Conservation (phyloP, 2,888 invertebrate genomes). For the Cancer borealis region DNA sequence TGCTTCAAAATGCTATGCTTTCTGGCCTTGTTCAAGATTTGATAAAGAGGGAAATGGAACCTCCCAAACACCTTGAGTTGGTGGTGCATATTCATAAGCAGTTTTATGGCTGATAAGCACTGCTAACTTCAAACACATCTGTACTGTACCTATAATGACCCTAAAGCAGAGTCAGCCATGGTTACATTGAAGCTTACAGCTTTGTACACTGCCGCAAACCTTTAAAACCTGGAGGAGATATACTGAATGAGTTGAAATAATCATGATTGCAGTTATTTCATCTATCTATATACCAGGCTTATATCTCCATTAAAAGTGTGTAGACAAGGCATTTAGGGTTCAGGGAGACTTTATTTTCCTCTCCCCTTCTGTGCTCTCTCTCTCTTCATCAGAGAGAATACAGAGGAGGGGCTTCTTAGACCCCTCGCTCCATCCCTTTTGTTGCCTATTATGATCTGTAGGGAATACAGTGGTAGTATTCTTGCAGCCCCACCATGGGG, state of each 20-base stretch:
- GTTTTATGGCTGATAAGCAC: slow-evolving; percentile 47
- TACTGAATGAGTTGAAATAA: background rate
- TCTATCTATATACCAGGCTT: background rate
- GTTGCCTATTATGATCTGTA: too few relatives aligned
- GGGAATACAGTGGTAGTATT: too few relatives aligned
- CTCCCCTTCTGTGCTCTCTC: too few relatives aligned
- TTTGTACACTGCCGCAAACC: slow-evolving; percentile 59
- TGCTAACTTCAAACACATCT: slow-evolving; percentile 45
- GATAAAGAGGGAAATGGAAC: background rate
- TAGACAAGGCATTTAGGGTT: too few relatives aligned
- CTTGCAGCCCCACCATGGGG: background rate
- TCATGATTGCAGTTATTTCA: background rate
- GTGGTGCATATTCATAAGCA: slow-evolving; percentile 7
- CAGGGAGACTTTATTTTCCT: too few relatives aligned
- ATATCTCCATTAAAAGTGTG: too few relatives aligned
- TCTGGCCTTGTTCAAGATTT: background rate
- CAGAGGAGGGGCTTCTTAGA: too few relatives aligned
- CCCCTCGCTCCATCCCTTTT: too few relatives aligned
- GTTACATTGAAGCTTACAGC: slow-evolving; percentile 57
- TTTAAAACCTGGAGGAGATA: slow-evolving; percentile 63
- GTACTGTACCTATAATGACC: slow-evolving; percentile 63
- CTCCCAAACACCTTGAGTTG: slow-evolving; percentile 9
- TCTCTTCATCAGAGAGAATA: too few relatives aligned
- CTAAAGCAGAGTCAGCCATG: slow-evolving; percentile 51
- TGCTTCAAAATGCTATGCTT: background rate